Percentiles rank a stretch among this genome's conserved stretches.
phyloP scores from a whole-genome alignment of 1,140 invertebrate species.

The Heliconius hewitsoni region DNA sequence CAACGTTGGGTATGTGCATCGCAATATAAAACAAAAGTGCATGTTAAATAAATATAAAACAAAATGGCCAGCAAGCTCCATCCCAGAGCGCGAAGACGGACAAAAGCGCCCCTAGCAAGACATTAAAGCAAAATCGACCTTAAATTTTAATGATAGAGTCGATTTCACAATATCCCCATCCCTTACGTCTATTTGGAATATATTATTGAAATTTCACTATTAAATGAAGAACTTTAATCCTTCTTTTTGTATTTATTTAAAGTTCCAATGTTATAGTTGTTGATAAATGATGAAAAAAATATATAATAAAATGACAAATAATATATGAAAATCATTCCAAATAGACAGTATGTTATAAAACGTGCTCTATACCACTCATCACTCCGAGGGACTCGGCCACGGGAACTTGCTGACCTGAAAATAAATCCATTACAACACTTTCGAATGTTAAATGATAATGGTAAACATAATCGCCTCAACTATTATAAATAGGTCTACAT shows the following conservation, averaged over 20 bases:
- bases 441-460: conserved; percentile 19
- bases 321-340: conserved; percentile 44
- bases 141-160: conserved; percentile 20
- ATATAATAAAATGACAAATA: not conserved
- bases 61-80: conserved; percentile 72
- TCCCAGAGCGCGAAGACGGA: conserved; percentile 62
- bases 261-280: too few species aligned
- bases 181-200: conserved; percentile 57
- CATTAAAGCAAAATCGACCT: conserved; percentile 34
- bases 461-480: not conserved
- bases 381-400: conserved; percentile 75
- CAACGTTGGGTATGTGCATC: conserved; percentile 24
- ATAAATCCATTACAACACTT: conserved; percentile 45
- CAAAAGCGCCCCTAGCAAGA: conserved; percentile 56
- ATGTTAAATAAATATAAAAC: conserved; percentile 31
- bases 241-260: too few species aligned
- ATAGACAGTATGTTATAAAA: conserved; percentile 50
- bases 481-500: not conserved
- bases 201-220: not conserved
- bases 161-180: conserved; percentile 31
- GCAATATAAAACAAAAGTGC: conserved; percentile 40
- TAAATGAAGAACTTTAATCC: not conserved
- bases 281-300: too few species aligned
- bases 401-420: conserved; percentile 77
- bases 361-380: conserved; percentile 67